A percentile compares a stretch with the other conserved stretches of the same genome.
phyloP scores from a whole-genome alignment of 1,140 invertebrate genomes.

The Cyclargus thomasi region DNA sequence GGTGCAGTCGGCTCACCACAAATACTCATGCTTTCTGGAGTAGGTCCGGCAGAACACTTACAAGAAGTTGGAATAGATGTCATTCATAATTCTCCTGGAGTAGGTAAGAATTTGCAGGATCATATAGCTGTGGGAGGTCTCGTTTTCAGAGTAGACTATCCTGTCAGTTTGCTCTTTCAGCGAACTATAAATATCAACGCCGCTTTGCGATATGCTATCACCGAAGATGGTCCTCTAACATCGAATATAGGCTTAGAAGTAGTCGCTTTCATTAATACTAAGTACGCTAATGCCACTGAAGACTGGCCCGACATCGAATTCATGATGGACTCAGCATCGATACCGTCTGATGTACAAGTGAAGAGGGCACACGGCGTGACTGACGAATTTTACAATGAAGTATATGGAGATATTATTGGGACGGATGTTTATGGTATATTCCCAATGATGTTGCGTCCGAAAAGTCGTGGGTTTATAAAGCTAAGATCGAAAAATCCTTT shows the following conservation, averaged over 20 bases:
- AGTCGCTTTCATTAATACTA: slow-evolving; percentile 90
- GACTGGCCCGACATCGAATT: slow-evolving; percentile 95
- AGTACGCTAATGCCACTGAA: slow-evolving; percentile 87
- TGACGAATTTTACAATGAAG: slow-evolving; percentile 86
- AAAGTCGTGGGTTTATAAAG: slow-evolving; percentile 87
- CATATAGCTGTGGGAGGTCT: slow-evolving; percentile 88
- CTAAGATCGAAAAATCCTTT: slow-evolving; percentile 86
- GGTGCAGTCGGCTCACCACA: slow-evolving; percentile 87
- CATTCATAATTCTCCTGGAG: slow-evolving; percentile 83
- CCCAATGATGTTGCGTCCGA: slow-evolving; percentile 91
- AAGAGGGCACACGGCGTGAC: slow-evolving; percentile 86
- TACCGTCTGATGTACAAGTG: slow-evolving; percentile 84
- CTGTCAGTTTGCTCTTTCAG: slow-evolving; percentile 84
- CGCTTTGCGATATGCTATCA: slow-evolving; percentile 84
- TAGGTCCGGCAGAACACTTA: slow-evolving; percentile 85
- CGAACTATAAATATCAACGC: slow-evolving; percentile 86
- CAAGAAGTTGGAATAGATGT: slow-evolving; percentile 79
- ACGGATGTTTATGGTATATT: slow-evolving; percentile 86
- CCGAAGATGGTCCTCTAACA: slow-evolving; percentile 87
- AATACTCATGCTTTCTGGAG: slow-evolving; percentile 89
- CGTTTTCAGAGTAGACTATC: slow-evolving; percentile 86
- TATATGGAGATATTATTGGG: slow-evolving; percentile 81
- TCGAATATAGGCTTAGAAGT: slow-evolving; percentile 89
- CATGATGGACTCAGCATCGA: slow-evolving; percentile 88
- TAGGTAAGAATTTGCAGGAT: slow-evolving; percentile 90